Evolutionary conservation across 2,888 invertebrate species (phyloP).

Genomic region (Synanthedon vespiformis): DNA sequence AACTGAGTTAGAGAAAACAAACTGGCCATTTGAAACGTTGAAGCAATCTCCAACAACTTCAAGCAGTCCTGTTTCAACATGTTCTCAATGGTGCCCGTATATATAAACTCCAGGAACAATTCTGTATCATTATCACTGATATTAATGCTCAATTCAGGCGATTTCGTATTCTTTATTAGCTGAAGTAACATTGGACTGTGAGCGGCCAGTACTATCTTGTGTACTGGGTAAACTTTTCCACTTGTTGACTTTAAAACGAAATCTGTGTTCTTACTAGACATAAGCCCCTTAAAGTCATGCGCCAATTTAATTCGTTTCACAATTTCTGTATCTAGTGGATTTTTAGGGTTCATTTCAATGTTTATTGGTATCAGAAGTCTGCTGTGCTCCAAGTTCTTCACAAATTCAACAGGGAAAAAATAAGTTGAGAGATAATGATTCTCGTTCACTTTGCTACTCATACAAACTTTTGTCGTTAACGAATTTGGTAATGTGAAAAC

Average conservation of each 20-base stretch:
- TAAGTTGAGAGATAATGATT: constrained; percentile 38
- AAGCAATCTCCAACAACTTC: constrained; percentile 33
- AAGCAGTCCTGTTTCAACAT: constrained; percentile 29
- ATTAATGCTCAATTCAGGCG: constrained; percentile 23
- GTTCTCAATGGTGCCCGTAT: constrained; percentile 39
- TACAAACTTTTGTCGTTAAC: constrained; percentile 23
- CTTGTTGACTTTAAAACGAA: constrained; percentile 30
- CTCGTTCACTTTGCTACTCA: constrained; percentile 25
- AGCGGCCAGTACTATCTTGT: constrained; percentile 41
- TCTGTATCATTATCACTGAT: constrained; percentile 37
- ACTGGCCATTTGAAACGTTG: constrained; percentile 29
- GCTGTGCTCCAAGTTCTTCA: constrained; percentile 13
- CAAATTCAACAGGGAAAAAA: constrained; percentile 22
- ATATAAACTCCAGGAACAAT: constrained; percentile 40
- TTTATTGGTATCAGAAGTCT: constrained; percentile 35
- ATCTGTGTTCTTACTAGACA: constrained; percentile 33
- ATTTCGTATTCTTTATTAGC: constrained; percentile 20
- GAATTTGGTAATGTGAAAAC: constrained; percentile 11
- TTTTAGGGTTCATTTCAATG: constrained; percentile 26
- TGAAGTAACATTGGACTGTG: constrained; percentile 38
- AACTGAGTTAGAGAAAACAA: constrained; percentile 29
- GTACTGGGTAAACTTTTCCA: constrained; percentile 30
- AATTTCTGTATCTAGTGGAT: constrained; percentile 21
- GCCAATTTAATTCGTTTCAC: constrained; percentile 35
- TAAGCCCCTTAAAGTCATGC: constrained; percentile 26